These are phyloP conservation scores for Dromaius novaehollandiae DNA, from an alignment of 2,113 vertebrate genomes.

Conservation along the genomic window DNA sequence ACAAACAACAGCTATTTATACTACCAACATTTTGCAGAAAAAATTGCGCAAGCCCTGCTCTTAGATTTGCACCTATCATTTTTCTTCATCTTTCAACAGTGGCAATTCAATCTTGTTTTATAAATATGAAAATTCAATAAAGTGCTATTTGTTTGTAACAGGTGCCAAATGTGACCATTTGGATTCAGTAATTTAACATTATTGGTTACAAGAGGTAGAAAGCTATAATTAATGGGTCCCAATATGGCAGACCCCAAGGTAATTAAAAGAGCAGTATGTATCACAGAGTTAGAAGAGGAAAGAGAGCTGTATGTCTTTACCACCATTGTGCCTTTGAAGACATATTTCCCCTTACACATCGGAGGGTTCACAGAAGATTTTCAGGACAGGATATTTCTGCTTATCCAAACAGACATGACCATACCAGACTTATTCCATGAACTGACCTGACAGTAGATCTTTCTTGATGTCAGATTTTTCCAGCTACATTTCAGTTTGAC, in stretches of 20 bases:
- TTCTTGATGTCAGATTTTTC: neutral
- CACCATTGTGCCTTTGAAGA: neutral
- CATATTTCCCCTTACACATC: neutral
- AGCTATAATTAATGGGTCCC: neutral
- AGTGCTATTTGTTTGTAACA: neutral
- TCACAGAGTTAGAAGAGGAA: neutral
- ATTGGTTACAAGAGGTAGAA: neutral
- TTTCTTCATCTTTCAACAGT: neutral
- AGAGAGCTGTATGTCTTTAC: neutral
- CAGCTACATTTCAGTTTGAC: neutral
- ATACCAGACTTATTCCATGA: neutral
- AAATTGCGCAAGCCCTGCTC: neutral
- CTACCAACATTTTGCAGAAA: neutral
- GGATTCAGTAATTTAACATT: neutral
- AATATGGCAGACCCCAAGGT: neutral
- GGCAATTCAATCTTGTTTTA: neutral
- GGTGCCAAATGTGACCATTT: neutral
- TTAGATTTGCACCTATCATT: neutral
- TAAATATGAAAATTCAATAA: neutral
- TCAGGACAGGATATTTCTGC: neutral
- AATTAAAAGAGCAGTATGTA: neutral
- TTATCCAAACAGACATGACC: neutral
- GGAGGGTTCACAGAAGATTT: neutral
- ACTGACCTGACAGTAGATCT: neutral
- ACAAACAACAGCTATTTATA: neutral